phyloP scores from a whole-genome alignment of 2,113 vertebrate genomes.

The Pholis gunnellus region DNA sequence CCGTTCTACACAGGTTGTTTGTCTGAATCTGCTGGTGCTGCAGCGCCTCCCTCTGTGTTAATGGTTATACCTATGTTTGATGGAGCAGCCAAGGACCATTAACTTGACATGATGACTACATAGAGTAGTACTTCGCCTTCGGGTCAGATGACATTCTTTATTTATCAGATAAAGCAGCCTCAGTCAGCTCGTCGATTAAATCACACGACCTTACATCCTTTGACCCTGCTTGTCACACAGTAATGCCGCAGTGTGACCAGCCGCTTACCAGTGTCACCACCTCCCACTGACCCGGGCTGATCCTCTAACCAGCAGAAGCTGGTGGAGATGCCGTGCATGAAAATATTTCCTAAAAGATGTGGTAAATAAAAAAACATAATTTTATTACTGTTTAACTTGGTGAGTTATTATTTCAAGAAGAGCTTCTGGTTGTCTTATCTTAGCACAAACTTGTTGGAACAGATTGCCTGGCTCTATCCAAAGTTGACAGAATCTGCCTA shows the following conservation, averaged over 20 bases:
- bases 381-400: background rate
- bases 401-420: background rate
- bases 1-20: background rate
- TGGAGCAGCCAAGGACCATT: too few relatives aligned
- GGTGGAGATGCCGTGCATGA: too few relatives aligned
- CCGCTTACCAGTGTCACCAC: background rate
- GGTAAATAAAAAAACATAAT: background rate
- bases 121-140: background rate
- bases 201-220: slow-evolving; percentile 7
- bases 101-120: too few relatives aligned
- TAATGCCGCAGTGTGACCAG: background rate
- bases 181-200: slow-evolving; percentile 10
- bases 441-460: background rate
- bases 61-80: background rate
- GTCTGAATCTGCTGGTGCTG: background rate
- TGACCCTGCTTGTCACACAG: background rate
- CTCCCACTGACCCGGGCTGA: background rate
- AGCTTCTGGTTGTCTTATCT: background rate
- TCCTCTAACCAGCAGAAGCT: background rate
- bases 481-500: background rate
- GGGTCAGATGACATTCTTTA: slow-evolving; percentile 1
- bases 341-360: too few relatives aligned
- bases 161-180: slow-evolving; percentile 25
- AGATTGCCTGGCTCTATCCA: background rate
- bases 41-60: background rate